These are phyloP conservation scores for Sitta carolinensis DNA, from an alignment of 2,797 vertebrate genomes.

Conservation along the genomic window DNA sequence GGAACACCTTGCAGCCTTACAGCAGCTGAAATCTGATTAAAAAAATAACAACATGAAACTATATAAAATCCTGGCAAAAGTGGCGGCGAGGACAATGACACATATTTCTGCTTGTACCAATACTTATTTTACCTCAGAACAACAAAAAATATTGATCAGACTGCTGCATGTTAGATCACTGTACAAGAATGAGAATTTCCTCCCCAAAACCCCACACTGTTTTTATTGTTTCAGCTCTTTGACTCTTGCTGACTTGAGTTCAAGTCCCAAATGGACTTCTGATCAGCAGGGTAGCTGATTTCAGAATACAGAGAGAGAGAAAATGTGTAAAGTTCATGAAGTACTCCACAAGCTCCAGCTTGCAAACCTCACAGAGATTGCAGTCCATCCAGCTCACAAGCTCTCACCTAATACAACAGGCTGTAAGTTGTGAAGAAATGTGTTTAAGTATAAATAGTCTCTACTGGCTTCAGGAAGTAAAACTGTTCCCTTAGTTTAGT, in stretches of 20 bases:
- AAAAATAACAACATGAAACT: slow-evolving; percentile 50
- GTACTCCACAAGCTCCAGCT: slow-evolving; percentile 53
- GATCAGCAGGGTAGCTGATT: slow-evolving; percentile 64
- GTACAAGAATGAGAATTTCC: slow-evolving; percentile 55
- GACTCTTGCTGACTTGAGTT: slow-evolving; percentile 33
- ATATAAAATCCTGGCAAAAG: slow-evolving; percentile 13
- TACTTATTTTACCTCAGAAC: neutral
- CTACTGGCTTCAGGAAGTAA: slow-evolving; percentile 72
- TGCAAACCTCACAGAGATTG: slow-evolving; percentile 42
- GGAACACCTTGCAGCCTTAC: slow-evolving; percentile 68
- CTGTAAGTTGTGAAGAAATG: slow-evolving; percentile 72
- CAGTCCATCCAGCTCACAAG: slow-evolving; percentile 54
- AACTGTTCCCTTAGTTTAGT: slow-evolving; percentile 73
- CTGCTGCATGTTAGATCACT: neutral
- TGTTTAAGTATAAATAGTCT: slow-evolving; percentile 79
- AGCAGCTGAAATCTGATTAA: slow-evolving; percentile 71
- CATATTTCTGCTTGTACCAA: neutral
- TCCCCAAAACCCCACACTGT: neutral
- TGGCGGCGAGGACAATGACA: neutral
- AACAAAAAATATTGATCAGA: slow-evolving; percentile 34
- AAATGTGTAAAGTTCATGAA: slow-evolving; percentile 67
- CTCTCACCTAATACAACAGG: slow-evolving; percentile 67
- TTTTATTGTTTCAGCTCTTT: slow-evolving; percentile 44
- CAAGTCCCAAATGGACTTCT: slow-evolving; percentile 39
- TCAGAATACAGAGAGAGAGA: slow-evolving; percentile 43